phyloP scores from a whole-genome alignment of 2,888 invertebrate species.

The Seira musarum region DNA sequence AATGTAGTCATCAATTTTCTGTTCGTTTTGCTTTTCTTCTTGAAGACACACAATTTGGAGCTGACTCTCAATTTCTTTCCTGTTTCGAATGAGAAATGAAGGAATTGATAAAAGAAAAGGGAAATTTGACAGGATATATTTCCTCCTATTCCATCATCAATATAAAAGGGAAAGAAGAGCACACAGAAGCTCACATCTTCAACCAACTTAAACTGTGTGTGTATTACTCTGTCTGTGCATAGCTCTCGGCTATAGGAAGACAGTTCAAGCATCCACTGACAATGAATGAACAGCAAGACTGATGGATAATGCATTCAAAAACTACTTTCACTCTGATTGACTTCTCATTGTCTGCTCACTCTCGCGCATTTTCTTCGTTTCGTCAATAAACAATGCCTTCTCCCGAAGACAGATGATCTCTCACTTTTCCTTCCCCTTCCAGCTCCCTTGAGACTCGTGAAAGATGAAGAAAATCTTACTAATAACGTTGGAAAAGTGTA shows the following conservation, averaged over 20 bases:
- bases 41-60: slow-evolving; percentile 4
- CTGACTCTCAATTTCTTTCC: slow-evolving; percentile 18
- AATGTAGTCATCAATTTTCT: slow-evolving; percentile 16
- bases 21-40: slow-evolving; percentile 12
- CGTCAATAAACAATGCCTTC: slow-evolving; percentile 40
- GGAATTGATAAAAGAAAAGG: slow-evolving; percentile 18
- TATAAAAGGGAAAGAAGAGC: not conserved
- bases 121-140: slow-evolving; percentile 22
- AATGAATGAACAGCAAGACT: not conserved
- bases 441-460: not conserved
- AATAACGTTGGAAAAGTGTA: slow-evolving; percentile 46
- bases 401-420: slow-evolving; percentile 12
- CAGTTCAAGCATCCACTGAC: not conserved
- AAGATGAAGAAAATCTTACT: slow-evolving; percentile 42
- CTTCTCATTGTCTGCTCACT: slow-evolving; percentile 34
- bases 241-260: not conserved
- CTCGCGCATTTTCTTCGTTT: slow-evolving; percentile 21
- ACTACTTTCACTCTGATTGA: slow-evolving; percentile 38
- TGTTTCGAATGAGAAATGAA: slow-evolving; percentile 22
- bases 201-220: too few species aligned
- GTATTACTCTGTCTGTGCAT: too few species aligned
- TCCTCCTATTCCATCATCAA: not conserved
- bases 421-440: slow-evolving; percentile 17
- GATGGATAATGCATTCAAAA: slow-evolving; percentile 21
- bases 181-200: too few species aligned